Base-by-base conservation (phyloP, 2,113 vertebrate species). In the Ptilonorhynchus violaceus region DNA sequence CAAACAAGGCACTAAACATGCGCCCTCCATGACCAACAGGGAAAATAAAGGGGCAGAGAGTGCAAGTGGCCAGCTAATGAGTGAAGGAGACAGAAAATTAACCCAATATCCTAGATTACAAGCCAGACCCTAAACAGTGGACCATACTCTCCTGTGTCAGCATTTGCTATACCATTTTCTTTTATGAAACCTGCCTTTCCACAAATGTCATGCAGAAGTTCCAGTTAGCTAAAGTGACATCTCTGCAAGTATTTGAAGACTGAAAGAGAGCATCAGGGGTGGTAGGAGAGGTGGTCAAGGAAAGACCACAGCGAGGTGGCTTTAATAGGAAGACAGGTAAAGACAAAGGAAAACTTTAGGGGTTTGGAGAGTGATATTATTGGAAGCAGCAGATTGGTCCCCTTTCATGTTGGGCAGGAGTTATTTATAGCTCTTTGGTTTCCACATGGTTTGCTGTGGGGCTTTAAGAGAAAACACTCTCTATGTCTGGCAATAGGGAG, bases 341-440 rank as follows among this genome's bases (percentile, higher is more conserved):
- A 80, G 24, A 39, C 42, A 49, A 72, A 93, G 53, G 30, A 91
- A 92, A 66, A 85, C 53, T 13, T 60, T 18, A 6, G 37, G 69
- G 4, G 10, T 13, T 89, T 92, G 50, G 53, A 35, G 18, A 13
- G n/a, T 2, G 7, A 46, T 85, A 79, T 80, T 85, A 82, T 87
- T 94, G 66, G 66, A 93, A 83, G 64, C 58, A 49, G 33, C 42
- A 77, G 55, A 84, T 92, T 85, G 95, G 79, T 92, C 83, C 86
- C 44, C 49, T 93, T 91, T 84, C 64, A 33, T 86, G 35, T 60
- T 74, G 68, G n/a, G 76, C 63, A 94, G 82, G 41, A 88, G 30
- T 56, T 96, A 96, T 92, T 97, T 88, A 88, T 84, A 96, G 79
- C 35, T 67, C 41, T 63, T 83, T 91, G 75, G 92, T 96, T 97